Base-by-base conservation (phyloP, 2,888 invertebrate genomes). In the Trachelus troglodyta region DNA sequence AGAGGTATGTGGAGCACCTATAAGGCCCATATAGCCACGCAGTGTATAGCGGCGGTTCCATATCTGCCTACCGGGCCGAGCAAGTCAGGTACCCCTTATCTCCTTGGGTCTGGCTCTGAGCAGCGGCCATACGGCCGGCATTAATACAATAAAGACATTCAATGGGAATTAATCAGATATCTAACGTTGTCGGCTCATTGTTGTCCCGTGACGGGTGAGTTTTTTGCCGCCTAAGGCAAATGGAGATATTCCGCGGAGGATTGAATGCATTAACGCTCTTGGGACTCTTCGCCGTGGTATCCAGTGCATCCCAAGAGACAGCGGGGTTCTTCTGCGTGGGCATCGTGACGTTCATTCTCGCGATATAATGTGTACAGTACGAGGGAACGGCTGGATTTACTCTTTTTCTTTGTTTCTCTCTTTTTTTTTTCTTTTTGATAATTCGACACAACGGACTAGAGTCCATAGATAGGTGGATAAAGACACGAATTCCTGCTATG, bases 81-180 rank as follows among this genome's bases (percentile, higher is more conserved):
- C 74, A 71, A 40, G 68, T 37, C 37, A 40, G 34, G 35, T 69
- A 69, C 37, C 71, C 37, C 71, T 75, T 77, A 75, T 75, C 77
- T 77, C 69, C 74, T 33, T 75, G 40, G 35, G 75, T 69, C 77
- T 35, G 33, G 77, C 12, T 31, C 34, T 23, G 56, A 23, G 23
- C 75, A 37, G 80, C 79, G 79, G 76, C 79, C 78, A 69, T 79
- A 77, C 79, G 79, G 78, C 81, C 56, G 56, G 87, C 88, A 88
- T 90, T 89, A 88, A 89, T 90, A 88, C 89, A 89, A 91, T 91
- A 90, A 89, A 91, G 91, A 90, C 89, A 88, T 91, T 89, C 88
- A 86, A 88, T 88, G 87, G 85, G 91, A 90, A 89, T 91, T 90
- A 90, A 89, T 89, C 89, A 85, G 88, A 86, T 86, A 86, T 87